Conservation (phyloP, 2,888 invertebrate genomes). For the Suillia variegata region DNA sequence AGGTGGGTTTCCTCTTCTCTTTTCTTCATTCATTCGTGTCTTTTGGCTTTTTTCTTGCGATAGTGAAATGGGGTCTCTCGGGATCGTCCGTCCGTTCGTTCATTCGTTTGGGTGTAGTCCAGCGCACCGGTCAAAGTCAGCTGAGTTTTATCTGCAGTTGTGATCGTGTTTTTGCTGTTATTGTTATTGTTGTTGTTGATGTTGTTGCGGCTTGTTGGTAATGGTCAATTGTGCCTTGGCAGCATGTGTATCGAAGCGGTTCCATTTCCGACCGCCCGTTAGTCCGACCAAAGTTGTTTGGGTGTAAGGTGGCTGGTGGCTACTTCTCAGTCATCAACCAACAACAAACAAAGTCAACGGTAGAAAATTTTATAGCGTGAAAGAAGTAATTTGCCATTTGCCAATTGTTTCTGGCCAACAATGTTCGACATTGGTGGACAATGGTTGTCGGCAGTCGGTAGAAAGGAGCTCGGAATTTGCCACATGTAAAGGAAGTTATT, state of each 20-base stretch:
- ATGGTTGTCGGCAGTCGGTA: no score
- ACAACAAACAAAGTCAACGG: constrained; percentile 18
- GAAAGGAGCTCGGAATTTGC: no score
- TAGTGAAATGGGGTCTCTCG: constrained; percentile 13
- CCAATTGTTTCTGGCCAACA: not conserved
- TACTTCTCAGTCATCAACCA: not conserved
- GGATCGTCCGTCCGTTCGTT: constrained; percentile 3
- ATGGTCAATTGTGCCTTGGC: constrained; percentile 25
- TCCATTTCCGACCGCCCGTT: constrained; percentile 21
- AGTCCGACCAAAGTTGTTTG: constrained; percentile 1
- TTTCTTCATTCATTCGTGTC: not conserved
- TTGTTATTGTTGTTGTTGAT: constrained; percentile 18
- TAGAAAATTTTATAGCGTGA: constrained; percentile 24
- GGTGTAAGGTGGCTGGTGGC: not conserved
- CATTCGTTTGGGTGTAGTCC: no score
- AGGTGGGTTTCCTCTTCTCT: constrained; percentile 63
- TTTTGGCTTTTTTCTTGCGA: constrained; percentile 4
- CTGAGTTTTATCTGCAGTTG: not conserved
- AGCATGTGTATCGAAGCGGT: constrained; percentile 20
- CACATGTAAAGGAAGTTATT: no score
- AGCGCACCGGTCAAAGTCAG: no score
- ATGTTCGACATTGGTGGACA: not conserved
- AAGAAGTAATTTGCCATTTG: constrained; percentile 19
- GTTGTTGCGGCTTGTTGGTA: constrained; percentile 23
- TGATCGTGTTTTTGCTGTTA: not conserved